Base-by-base conservation (phyloP, 2,113 vertebrate genomes). In the Platycercus adscitus region DNA sequence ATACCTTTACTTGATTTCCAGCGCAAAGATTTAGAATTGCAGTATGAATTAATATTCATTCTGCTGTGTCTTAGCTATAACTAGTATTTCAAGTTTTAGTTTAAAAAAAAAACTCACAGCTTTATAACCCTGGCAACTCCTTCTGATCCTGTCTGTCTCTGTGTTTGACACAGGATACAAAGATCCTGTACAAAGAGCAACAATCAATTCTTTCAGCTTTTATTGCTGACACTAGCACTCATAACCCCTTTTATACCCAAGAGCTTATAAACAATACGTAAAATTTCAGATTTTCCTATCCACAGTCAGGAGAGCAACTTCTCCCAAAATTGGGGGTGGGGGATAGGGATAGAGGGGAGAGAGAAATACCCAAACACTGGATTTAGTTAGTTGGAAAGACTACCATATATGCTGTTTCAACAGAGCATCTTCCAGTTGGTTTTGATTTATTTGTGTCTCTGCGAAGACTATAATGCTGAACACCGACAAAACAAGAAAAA, bases 361-460 rank as follows among this genome's bases (percentile, higher is more conserved):
- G 28, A 21, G 3, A 35, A 68, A 60, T 20, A 29, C 13, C 24
- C n/a, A 53, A 70, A 7, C 23, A 28, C 1, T 13, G 7, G 52
- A 55, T 55, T 55, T 55, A 31, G 17, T 26, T 69, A 52, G 8
- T 20, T 31, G 39, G 31, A 64, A 75, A 41, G 25, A 29, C 6
- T 35, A 33, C 53, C 13, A 75, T 5, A 39, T 9, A n/a, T 0
- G 0, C 5, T 37, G 21, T 52, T 56, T 46, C 69, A 47, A 56
- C 7, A 63, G 17, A 55, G 18, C 4, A 44, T 4, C 0, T 25
- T 37, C n/a, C 52, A 13, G 4, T 5, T 0, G 0, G 11, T 11
- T 69, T 46, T 41, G 12, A 73, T 33, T 46, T 50, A 14, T 44
- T 79, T 7, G 18, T 29, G 75, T 79, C 21, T 37, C 25, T 79